Base-by-base conservation (phyloP, 2,888 invertebrate species). In the Philereme vetulata region DNA sequence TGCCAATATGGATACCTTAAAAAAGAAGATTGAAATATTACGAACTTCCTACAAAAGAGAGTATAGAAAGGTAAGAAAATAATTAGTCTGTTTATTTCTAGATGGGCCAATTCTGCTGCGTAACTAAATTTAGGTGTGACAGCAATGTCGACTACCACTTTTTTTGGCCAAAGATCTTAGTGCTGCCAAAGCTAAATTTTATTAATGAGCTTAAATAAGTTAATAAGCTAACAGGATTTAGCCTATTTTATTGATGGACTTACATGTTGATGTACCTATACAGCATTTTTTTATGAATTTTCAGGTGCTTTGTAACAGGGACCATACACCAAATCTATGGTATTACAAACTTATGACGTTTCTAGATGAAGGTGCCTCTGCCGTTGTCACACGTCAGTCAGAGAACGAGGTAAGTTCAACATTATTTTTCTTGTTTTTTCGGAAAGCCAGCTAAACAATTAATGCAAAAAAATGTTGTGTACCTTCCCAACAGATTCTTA, bases 21-120 rank as follows among this genome's bases (percentile, higher is more conserved):
- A 68, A 56, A 64, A 60, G 48, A 74, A 69, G 61, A 56, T 74
- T 51, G 70, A 68, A 48, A 64, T 66, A 51, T 58, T 68, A 66
- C 56, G 72, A 44, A 42, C 67, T 7, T 63, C 62, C 36, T 74
- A 72, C 47, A 65, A 63, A 44, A 64, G 74, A 11, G 70, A 70
- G 46, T 54, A 59, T 46, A 74, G 47, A 60, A 74, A 66, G 64
- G 74, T 72, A 65, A 66, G 64, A 61, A 6, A 38, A 21, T 21
- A 21, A 21, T 21, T 21, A 21, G 21, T 2, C 21, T 21, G 21
- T 21, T 21, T 21, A 21, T 21, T 21, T 21, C 2, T 2, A 21
- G 21, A 21, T 21, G 21, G 21, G 21, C 21, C 21, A 21, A 21
- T 21, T 21, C 21, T 21, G 21, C 21, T 21, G 21, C 21, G 2